A percentile compares a stretch with the other conserved stretches of the same genome.
phyloP scores from a whole-genome alignment of 1,140 invertebrate genomes.

The Drosophila hydei region DNA sequence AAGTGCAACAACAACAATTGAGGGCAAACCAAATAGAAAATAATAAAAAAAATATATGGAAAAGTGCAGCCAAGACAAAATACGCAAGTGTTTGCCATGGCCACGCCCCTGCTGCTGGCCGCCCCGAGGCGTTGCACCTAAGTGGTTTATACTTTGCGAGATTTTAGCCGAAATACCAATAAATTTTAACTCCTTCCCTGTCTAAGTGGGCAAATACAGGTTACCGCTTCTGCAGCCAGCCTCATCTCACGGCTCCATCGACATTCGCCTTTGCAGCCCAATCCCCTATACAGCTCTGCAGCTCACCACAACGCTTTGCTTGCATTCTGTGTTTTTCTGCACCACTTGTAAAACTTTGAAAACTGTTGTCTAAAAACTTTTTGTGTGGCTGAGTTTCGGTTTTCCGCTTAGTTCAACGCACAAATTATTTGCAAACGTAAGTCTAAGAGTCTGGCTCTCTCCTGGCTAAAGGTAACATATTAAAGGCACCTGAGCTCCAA shows the following conservation, averaged over 20 bases:
- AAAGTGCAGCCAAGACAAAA: constrained; percentile 49
- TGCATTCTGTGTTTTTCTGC: constrained; percentile 35
- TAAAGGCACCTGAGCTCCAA: constrained; percentile 18
- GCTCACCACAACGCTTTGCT: neutral
- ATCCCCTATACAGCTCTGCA: too few relatives aligned
- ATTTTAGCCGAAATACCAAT: constrained; percentile 79
- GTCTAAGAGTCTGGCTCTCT: constrained; percentile 21
- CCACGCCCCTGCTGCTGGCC: constrained; percentile 19
- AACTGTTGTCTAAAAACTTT: constrained; percentile 81
- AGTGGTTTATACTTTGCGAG: constrained; percentile 77
- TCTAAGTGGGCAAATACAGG: constrained; percentile 77
- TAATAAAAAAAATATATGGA: constrained; percentile 8
- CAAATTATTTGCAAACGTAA: constrained; percentile 76
- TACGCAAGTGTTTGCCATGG: constrained; percentile 43
- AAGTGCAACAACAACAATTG: constrained; percentile 54
- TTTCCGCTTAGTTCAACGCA: constrained; percentile 74
- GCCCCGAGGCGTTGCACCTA: constrained; percentile 34
- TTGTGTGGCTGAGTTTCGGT: constrained; percentile 62
- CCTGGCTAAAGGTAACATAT: constrained; percentile 14
- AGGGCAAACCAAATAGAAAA: constrained; percentile 12
- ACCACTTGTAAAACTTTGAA: constrained; percentile 77
- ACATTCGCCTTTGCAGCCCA: too few relatives aligned
- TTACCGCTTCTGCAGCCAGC: constrained; percentile 43
- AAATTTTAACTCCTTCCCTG: constrained; percentile 79
- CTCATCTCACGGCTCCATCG: constrained; percentile 44